phyloP scores from a whole-genome alignment of 2,113 vertebrate species.

The Campylomormyrus numenius region DNA sequence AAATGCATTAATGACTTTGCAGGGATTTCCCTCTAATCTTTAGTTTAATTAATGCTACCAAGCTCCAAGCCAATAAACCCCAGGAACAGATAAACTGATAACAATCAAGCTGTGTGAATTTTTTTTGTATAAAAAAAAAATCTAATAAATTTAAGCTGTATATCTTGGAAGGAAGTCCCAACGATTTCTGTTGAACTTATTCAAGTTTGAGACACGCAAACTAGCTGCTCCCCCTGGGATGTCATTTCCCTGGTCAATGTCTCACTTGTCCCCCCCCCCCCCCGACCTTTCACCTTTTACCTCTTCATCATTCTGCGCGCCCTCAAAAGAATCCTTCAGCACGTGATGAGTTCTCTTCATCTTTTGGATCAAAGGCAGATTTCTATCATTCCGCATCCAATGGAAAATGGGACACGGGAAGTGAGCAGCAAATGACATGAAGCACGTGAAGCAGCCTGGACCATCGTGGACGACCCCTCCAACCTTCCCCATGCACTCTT shows the following conservation, averaged over 20 bases:
- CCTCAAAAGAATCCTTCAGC: background rate
- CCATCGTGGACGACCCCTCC: background rate
- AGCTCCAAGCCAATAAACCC: background rate
- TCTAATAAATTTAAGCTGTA: background rate
- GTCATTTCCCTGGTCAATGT: background rate
- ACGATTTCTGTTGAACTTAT: background rate
- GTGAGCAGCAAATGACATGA: background rate
- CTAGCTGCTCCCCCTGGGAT: background rate
- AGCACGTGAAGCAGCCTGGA: background rate
- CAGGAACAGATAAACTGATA: background rate
- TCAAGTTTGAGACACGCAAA: background rate
- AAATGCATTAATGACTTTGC: background rate
- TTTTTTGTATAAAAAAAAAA: background rate
- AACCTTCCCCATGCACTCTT: background rate
- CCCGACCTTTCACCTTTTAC: background rate
- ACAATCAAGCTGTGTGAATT: background rate
- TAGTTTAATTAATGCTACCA: background rate
- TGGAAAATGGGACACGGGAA: too few relatives aligned
- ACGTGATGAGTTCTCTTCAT: constrained; percentile 11
- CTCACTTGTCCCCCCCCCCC: background rate
- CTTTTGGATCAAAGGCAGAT: constrained; percentile 12
- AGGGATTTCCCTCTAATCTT: background rate
- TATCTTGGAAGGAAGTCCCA: background rate
- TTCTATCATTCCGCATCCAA: background rate
- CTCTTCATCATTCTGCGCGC: background rate